Conservation (phyloP, 2,113 vertebrate genomes). For the Prochilodus magdalenae region DNA sequence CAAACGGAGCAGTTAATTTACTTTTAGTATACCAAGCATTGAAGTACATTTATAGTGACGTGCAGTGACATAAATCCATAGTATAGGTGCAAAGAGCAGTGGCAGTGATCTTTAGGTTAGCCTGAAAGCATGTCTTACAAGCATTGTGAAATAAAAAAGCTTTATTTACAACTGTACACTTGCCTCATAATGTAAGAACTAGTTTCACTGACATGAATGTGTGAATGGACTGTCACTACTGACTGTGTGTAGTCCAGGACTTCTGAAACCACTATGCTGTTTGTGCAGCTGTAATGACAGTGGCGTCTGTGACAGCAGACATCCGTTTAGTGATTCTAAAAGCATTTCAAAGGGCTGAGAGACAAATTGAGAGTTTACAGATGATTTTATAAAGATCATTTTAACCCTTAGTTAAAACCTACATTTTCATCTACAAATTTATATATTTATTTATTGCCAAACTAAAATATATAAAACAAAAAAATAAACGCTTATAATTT, state of each 20-base stretch:
- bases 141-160: constrained; percentile 8
- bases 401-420: no score
- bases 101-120: constrained; percentile 58
- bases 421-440: no score
- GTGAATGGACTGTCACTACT: neutral
- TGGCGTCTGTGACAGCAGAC: neutral
- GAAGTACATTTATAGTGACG: constrained; percentile 39
- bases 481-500: no score
- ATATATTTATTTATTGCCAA: no score
- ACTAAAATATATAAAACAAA: no score
- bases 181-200: neutral
- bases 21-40: constrained; percentile 32
- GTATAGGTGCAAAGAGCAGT: constrained; percentile 39
- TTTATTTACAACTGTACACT: neutral
- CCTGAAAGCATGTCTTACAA: constrained; percentile 44
- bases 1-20: constrained; percentile 19
- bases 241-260: neutral
- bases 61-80: constrained; percentile 50
- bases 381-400: no score
- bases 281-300: neutral
- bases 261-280: neutral
- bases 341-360: neutral
- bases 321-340: neutral
- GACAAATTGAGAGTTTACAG: neutral
- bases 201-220: neutral